These are phyloP conservation scores for Arctia plantaginis DNA, from an alignment of 2,888 invertebrate genomes.

Conservation along the genomic window DNA sequence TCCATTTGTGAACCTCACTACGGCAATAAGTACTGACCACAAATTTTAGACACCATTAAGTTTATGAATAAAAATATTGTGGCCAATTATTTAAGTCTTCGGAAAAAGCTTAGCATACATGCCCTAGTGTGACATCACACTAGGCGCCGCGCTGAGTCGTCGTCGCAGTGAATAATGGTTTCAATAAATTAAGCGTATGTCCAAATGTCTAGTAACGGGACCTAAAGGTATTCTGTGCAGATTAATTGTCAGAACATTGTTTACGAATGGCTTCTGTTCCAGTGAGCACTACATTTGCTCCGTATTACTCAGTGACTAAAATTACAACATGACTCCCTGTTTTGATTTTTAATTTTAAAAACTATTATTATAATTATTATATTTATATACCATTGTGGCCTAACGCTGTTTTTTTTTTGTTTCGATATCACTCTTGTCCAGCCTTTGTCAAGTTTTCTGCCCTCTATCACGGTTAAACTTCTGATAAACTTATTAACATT, in stretches of 20 bases:
- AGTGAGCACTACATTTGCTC: background rate
- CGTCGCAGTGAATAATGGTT: slow-evolving; percentile 61
- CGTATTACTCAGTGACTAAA: background rate
- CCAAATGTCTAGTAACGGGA: slow-evolving; percentile 63
- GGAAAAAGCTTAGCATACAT: slow-evolving; percentile 55
- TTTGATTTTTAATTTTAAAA: background rate
- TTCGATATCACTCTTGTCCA: no score
- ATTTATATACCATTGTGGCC: no score
- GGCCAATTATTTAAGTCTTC: slow-evolving; percentile 51
- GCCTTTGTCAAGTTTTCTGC: no score
- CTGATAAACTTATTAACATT: no score
- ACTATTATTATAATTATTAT: no score
- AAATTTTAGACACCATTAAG: slow-evolving; percentile 64
- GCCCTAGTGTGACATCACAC: slow-evolving; percentile 60
- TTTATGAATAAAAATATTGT: slow-evolving; percentile 61
- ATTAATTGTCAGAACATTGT: slow-evolving; percentile 56
- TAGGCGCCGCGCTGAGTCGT: slow-evolving; percentile 44
- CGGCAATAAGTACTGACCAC: slow-evolving; percentile 43
- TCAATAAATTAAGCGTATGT: slow-evolving; percentile 67
- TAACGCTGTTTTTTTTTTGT: no score
- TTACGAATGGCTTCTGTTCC: slow-evolving; percentile 19
- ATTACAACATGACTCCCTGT: background rate
- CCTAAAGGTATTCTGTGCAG: slow-evolving; percentile 56
- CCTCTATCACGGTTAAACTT: no score
- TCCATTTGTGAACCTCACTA: background rate